Evolutionary conservation across 2,113 vertebrate genomes (phyloP).

Genomic region (Macroglossus sobrinus): DNA sequence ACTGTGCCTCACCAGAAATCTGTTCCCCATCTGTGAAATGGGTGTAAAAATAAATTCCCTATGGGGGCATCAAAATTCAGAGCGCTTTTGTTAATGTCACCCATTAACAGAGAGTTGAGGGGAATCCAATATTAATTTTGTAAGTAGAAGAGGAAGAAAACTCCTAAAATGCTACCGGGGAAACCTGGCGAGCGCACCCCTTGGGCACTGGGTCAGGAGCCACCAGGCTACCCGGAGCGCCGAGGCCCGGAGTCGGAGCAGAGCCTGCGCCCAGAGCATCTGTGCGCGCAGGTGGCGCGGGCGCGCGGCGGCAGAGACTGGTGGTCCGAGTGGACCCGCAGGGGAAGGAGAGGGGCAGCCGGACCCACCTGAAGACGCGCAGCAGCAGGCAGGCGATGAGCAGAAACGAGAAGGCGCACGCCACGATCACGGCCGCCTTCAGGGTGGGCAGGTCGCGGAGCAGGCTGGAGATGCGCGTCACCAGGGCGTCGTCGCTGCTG

Average conservation of each 20-base stretch:
- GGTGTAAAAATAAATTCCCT: not conserved
- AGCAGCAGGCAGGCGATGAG: constrained; percentile 90
- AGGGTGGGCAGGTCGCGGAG: constrained; percentile 90
- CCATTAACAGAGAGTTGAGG: not conserved
- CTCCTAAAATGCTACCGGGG: not conserved
- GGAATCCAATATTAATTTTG: not conserved
- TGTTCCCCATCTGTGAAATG: not conserved
- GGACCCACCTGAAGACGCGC: constrained; percentile 90
- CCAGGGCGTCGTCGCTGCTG: constrained; percentile 73
- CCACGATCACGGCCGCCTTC: constrained; percentile 89
- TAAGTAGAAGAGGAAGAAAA: not conserved
- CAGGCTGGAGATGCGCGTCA: constrained; percentile 82
- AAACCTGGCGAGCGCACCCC: not conserved
- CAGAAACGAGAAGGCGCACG: constrained; percentile 87
- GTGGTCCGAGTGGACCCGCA: not conserved
- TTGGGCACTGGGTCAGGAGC: no score
- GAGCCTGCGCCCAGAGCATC: not conserved
- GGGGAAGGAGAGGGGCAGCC: no score
- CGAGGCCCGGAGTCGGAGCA: fast-evolving
- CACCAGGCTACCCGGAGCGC: not conserved
- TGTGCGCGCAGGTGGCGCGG: not conserved
- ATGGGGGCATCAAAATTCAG: not conserved
- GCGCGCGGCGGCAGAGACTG: not conserved
- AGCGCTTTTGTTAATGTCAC: not conserved
- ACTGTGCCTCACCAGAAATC: not conserved